These are phyloP conservation scores for Cervus canadensis DNA, from an alignment of 2,113 vertebrate species.

Conservation along the genomic window DNA sequence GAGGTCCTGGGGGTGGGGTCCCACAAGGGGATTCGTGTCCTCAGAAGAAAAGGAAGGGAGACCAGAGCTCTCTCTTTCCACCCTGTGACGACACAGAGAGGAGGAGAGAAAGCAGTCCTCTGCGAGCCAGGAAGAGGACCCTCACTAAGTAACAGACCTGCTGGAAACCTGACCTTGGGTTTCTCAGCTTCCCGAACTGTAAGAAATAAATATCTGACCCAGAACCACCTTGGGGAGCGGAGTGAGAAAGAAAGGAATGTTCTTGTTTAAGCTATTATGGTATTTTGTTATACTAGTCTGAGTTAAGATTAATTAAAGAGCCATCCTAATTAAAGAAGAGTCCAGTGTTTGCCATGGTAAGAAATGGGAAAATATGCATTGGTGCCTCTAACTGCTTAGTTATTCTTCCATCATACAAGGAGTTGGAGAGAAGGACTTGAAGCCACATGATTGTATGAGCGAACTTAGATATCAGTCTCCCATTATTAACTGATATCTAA, in stretches of 20 bases:
- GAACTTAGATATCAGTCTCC: not conserved
- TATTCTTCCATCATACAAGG: not conserved
- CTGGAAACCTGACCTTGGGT: not conserved
- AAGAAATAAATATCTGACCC: not conserved
- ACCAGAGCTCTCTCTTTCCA: not conserved
- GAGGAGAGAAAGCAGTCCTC: not conserved
- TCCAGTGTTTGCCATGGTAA: not conserved
- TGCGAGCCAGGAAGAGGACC: not conserved
- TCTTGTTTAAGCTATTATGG: not conserved
- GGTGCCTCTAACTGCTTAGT: not conserved
- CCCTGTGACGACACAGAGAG: not conserved
- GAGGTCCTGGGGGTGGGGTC: not conserved
- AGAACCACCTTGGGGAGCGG: not conserved
- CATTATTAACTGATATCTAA: not conserved
- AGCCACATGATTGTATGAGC: not conserved
- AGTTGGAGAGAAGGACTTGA: not conserved
- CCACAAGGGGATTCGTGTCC: not conserved
- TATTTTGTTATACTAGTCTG: not conserved
- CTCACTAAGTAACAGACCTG: not conserved
- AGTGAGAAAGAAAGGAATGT: not conserved
- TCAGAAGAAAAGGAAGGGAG: not conserved
- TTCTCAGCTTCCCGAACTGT: not conserved
- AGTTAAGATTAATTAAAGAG: not conserved
- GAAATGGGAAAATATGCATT: not conserved
- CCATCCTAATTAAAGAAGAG: not conserved